Percentiles rank a stretch among this genome's conserved stretches.
phyloP scores from a whole-genome alignment of 2,113 vertebrate genomes.

The Pelobates fuscus region DNA sequence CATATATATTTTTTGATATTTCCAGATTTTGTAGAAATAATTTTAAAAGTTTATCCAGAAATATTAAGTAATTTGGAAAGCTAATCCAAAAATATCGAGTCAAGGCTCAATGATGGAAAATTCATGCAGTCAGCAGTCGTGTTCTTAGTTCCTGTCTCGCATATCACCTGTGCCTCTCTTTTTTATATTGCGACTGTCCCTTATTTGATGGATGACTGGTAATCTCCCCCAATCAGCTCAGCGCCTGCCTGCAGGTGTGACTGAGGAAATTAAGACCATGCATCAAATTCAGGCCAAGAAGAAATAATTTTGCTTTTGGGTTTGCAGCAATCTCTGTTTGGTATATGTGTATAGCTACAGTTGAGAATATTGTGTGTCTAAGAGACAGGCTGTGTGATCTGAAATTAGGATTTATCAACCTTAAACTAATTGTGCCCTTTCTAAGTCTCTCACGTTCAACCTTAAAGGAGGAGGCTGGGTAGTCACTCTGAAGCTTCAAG shows the following conservation, averaged over 20 bases:
- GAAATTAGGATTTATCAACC: slow-evolving; percentile 32
- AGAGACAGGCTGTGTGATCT: slow-evolving; percentile 26
- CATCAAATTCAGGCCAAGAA: slow-evolving; percentile 30
- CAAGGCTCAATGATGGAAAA: too few relatives aligned
- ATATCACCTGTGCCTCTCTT: slow-evolving; percentile 15
- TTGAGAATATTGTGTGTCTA: slow-evolving; percentile 37
- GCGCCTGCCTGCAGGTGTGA: slow-evolving; percentile 35
- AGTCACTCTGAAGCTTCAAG: slow-evolving; percentile 4
- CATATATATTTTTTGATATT: too few relatives aligned
- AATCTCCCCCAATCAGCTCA: slow-evolving; percentile 41
- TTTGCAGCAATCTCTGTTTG: background rate
- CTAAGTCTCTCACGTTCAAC: slow-evolving; percentile 24
- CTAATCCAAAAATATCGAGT: too few relatives aligned
- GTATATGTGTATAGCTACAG: background rate
- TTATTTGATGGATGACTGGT: slow-evolving; percentile 51
- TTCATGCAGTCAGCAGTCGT: too few relatives aligned
- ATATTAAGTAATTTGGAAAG: too few relatives aligned
- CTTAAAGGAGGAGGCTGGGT: slow-evolving; percentile 19
- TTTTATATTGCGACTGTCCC: slow-evolving; percentile 1
- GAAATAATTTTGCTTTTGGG: slow-evolving; percentile 33
- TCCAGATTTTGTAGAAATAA: too few relatives aligned
- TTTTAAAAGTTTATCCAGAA: too few relatives aligned
- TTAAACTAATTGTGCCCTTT: slow-evolving; percentile 38
- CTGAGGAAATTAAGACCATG: slow-evolving; percentile 31
- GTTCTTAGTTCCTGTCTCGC: too few relatives aligned